Base-by-base conservation (phyloP, 35 echinoderm and acorn worm genomes). In the Lytechinus pictus region DNA sequence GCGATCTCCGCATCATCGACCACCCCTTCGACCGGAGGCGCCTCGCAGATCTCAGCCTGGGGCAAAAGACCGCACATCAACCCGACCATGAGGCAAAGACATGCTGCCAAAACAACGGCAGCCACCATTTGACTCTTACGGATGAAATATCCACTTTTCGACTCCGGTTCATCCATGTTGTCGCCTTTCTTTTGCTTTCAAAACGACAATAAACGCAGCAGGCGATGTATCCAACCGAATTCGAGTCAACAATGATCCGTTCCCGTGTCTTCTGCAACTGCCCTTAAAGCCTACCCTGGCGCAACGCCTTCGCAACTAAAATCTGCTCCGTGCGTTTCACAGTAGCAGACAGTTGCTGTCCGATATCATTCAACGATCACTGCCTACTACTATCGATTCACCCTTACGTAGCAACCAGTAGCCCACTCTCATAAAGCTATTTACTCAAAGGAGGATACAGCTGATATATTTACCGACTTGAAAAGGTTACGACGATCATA, bases 41-140 rank as follows among this genome's bases (percentile, higher is more conserved):
- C 94, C 89, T 28, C 44, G 5, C 94, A 94, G 33, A 95, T 27
- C 28, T 96, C 91, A 57, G 94, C 95, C 57, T 94, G 61, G 19
- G 97, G 97, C 0, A 96, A 92, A 6, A 98, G 92, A 2, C 97
- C 97, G 54, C 94, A 95, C 94, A 98, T 94, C 9, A 98, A 86
- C 3, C 97, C 97, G 4, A 98, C 97, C 87, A 95, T 95, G 14
- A 93, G 27, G 10, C 89, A 52, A 27, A 95, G 27, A 8, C 96
- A 66, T 3, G 52, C 53, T 28, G 93, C 94, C 5, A 98, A 94
- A 27, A 95, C 33, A 12, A 61, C 95, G 9, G 28, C 89, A 10
- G 97, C 94, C 27, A 95, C 87, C 14, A 98, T 24, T 53, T 98
- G 97, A 87, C 90, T 94, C n/a, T 71, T 95, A 10, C 95, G 90